Evolutionary conservation across 2,888 invertebrate genomes (phyloP), one percentile per base, ranked within the genome.

Genomic region (Strigamia maritima): DNA sequence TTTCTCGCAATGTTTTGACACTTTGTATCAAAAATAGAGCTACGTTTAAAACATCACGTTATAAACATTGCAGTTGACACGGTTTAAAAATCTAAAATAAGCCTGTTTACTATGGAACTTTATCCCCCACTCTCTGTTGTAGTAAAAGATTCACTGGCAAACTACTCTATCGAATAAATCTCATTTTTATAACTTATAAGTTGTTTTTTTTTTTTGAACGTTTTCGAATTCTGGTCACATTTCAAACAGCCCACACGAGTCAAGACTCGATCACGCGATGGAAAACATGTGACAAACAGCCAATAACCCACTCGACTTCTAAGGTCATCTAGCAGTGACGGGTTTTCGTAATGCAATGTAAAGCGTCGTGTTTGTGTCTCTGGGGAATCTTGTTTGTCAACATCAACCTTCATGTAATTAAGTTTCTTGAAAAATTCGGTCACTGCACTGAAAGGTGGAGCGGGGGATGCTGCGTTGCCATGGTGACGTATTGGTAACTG

Each of bases 321-420:
- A 19, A 54, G 54, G 54, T 54, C 54, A n/a, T 54, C 4, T 14
- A 26, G n/a, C 26, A 14, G 10, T 16, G 28, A 26, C 70, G 70
- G 26, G 4, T 1, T n/a, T 12, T 70, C 10, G 70, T 28, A 28
- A 26, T 28, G 70, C 70, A 70, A 70, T 70, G 70, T 1, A 26
- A 70, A 28, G 28, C 26, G 70, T 70, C 70, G 70, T 70, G 24
- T 70, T 26, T 70, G 3, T 0, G n/a, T 28, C 70, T n/a, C 70
- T 14, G 26, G 28, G 26, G 70, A 70, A 70, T 28, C 28, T 12
- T 70, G 70, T 70, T 70, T 70, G 70, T 70, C 70, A 70, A 70
- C 70, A 70, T n/a, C 70, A 70, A 70, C 70, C 70, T 70, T 70
- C 70, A 16, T n/a, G 70, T 70, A 70, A 70, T 70, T 70, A 70